Evolutionary conservation across 2,888 invertebrate species (phyloP).

Genomic region (Aquatica leii): DNA sequence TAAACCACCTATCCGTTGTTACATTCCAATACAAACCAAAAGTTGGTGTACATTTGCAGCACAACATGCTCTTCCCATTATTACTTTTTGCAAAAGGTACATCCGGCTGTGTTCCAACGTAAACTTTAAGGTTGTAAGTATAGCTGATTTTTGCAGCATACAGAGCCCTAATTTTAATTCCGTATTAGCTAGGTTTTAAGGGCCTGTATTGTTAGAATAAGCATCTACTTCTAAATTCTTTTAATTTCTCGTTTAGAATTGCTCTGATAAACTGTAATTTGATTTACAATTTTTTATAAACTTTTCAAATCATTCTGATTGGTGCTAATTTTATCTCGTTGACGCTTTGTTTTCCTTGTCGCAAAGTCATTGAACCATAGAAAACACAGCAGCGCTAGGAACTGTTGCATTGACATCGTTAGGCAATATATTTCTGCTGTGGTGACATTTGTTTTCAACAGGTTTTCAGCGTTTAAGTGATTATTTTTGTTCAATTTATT

Average conservation of each 20-base stretch:
- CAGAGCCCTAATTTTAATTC: not conserved
- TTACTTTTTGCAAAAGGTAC: not conserved
- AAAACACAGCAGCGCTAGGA: not conserved
- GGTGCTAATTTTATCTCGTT: not conserved
- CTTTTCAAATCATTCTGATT: conserved; percentile 1
- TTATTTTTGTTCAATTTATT: not conserved
- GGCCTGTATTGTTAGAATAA: conserved; percentile 1
- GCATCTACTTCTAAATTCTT: conserved; percentile 23
- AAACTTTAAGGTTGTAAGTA: not conserved
- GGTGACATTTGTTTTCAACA: conserved; percentile 7
- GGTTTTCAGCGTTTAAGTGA: not conserved
- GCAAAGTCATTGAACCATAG: not conserved
- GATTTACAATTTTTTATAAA: not conserved
- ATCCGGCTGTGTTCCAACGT: not conserved
- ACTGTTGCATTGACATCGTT: not conserved
- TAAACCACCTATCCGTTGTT: not conserved
- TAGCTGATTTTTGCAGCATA: not conserved
- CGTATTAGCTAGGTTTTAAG: conserved; percentile 9
- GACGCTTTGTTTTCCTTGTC: not conserved
- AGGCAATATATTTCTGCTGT: conserved; percentile 1
- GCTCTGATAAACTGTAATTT: conserved; percentile 21
- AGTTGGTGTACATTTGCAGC: not conserved
- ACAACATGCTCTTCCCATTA: not conserved
- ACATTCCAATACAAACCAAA: not conserved
- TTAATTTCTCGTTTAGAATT: conserved; percentile 30